Conservation (phyloP, 2,888 invertebrate species). For the Lithosia quadra region DNA sequence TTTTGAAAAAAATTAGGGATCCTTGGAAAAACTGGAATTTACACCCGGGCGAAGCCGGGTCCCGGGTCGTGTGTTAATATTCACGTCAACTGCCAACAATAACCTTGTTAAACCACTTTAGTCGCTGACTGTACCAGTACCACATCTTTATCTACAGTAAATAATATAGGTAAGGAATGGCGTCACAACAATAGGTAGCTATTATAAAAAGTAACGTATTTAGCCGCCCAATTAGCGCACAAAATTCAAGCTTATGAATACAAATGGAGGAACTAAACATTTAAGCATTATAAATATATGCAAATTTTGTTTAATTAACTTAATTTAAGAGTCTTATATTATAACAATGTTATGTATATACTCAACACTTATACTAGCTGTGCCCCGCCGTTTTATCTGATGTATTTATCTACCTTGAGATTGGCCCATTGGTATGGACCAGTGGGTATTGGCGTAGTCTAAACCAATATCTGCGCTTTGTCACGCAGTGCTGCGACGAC, state of each 20-base stretch:
- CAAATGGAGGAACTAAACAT: background rate
- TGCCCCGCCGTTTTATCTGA: background rate
- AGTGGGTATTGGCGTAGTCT: too few relatives aligned
- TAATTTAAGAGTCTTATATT: background rate
- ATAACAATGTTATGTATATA: background rate
- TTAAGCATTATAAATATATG: background rate
- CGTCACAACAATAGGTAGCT: background rate
- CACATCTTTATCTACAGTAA: background rate
- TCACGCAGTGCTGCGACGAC: too few relatives aligned
- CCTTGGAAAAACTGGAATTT: too few relatives aligned
- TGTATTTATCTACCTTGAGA: too few relatives aligned
- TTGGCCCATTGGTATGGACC: too few relatives aligned
- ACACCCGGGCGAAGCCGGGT: too few relatives aligned
- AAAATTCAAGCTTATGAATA: background rate
- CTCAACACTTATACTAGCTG: background rate
- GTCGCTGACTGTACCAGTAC: background rate
- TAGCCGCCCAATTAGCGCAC: background rate
- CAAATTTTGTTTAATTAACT: background rate
- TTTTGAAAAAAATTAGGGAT: too few relatives aligned
- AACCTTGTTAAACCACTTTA: background rate
- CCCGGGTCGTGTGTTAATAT: too few relatives aligned
- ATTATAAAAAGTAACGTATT: background rate
- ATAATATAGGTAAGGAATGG: background rate
- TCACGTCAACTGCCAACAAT: too few relatives aligned
- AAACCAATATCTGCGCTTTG: too few relatives aligned